Evolutionary conservation across 2,113 vertebrate species (phyloP), one percentile per base, ranked within the genome.

Genomic region (Tupaia tana): DNA sequence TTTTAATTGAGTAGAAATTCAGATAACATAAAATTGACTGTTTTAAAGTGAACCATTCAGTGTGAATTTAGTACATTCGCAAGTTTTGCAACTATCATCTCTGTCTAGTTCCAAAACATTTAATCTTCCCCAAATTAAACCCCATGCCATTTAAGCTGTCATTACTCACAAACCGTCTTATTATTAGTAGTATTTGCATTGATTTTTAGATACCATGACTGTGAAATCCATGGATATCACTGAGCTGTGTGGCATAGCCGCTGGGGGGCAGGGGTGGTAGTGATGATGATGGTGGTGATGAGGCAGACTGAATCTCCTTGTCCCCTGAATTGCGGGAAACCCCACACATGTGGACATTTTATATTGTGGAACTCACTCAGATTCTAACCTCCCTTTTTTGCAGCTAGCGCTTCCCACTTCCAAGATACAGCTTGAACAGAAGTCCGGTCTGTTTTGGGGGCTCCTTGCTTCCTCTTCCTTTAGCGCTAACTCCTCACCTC

Each of bases 1-100:
- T 85, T 81, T 63, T 94, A 19, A 85, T 74, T 89, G 22, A 81
- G 5, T 29, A 86, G 63, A 86, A 86, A 83, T 90, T 89, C 63
- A 54, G n/a, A 16, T 43, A 52, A 79, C 22, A 59, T 31, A 61
- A 89, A 95, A 70, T 69, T 43, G 93, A 66, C 12, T 20, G 16
- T 34, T 94, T 93, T 80, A 43, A 86, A 90, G 81, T 29, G 31
- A 92, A 89, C 6, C 59, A 18, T 95, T 79, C 8, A 15, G 77
- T 84, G 58, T 64, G 66, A 31, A 86, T 59, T 73, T 67, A 79
- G 75, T 29, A 78, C 67, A 56, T 56, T 67, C 52, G 64, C 27
- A 24, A 20, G 34, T n/a, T 73, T 31, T 22, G 34, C 24, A 43
- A 59, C 56, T 7, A 31, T 58, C 77, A 64, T 31, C 15, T 84